A percentile compares a stretch with the other conserved stretches of the same genome.
phyloP scores from a whole-genome alignment of 2,888 invertebrate species.

The Eristalis arbustorum region DNA sequence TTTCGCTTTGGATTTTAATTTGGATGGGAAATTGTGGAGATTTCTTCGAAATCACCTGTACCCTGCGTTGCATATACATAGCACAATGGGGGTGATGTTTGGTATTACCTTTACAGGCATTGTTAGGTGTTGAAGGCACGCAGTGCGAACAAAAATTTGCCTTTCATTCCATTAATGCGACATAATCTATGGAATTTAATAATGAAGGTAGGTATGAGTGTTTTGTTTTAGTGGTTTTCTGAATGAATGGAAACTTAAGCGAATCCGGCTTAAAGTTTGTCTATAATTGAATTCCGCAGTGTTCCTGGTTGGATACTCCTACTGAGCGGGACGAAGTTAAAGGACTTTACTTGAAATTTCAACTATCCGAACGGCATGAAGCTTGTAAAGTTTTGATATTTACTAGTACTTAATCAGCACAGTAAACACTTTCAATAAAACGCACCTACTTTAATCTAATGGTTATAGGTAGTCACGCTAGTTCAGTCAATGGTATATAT shows the following conservation, averaged over 20 bases:
- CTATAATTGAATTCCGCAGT: no score
- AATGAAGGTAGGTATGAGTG: not conserved
- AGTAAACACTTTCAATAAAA: no score
- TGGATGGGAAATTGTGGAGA: not conserved
- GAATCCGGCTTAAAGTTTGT: no score
- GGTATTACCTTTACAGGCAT: not conserved
- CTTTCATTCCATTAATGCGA: not conserved
- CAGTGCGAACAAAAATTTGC: not conserved
- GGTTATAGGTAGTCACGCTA: no score
- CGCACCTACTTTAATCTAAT: no score
- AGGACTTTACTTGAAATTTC: no score
- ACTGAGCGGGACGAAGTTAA: not conserved
- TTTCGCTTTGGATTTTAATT: constrained; percentile 32
- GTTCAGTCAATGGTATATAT: no score
- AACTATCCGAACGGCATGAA: no score
- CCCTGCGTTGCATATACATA: not conserved
- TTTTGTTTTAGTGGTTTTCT: not conserved
- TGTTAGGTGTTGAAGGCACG: not conserved
- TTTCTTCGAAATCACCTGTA: constrained; percentile 12
- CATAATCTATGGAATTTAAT: not conserved
- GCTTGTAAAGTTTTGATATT: no score
- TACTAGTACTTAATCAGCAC: no score
- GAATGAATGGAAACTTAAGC: no score
- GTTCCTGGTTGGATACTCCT: not conserved
- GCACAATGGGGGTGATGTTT: not conserved